phyloP scores from a whole-genome alignment of 2,797 vertebrate genomes.

The Pipistrellus nathusii region DNA sequence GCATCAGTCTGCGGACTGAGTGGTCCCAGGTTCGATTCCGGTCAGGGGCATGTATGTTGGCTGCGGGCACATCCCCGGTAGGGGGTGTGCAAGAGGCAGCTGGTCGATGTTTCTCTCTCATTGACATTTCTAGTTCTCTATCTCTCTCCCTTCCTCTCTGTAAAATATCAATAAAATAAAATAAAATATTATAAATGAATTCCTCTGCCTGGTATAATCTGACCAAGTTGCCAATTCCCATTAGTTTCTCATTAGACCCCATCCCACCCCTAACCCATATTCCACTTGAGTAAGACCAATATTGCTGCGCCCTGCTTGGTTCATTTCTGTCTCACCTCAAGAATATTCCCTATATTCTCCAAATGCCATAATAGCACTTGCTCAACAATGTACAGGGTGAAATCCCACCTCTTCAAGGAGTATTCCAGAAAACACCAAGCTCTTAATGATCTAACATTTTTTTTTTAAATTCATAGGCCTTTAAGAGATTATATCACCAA shows the following conservation, averaged over 20 bases:
- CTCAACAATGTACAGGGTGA: background rate
- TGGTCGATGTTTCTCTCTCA: too few species aligned
- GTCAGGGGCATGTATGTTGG: too few species aligned
- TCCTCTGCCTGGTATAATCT: background rate
- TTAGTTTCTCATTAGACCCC: background rate
- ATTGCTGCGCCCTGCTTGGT: background rate
- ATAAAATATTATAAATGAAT: background rate
- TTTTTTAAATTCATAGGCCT: background rate
- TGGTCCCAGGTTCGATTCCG: too few species aligned
- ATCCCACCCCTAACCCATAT: background rate
- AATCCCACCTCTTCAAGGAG: background rate
- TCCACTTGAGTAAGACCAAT: background rate
- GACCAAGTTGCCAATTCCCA: background rate
- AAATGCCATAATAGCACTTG: background rate
- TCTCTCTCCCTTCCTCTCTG: too few species aligned
- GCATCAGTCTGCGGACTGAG: too few species aligned
- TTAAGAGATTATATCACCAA: constrained; percentile 40
- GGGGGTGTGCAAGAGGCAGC: too few species aligned
- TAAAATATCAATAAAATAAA: too few species aligned
- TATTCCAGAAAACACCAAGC: constrained; percentile 29
- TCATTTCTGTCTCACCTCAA: background rate
- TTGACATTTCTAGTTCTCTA: too few species aligned
- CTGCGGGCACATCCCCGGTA: too few species aligned
- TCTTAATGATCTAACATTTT: constrained; percentile 20
- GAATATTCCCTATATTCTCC: background rate